Base-by-base conservation (phyloP, 2,888 invertebrate genomes). In the Andrena hattorfiana region DNA sequence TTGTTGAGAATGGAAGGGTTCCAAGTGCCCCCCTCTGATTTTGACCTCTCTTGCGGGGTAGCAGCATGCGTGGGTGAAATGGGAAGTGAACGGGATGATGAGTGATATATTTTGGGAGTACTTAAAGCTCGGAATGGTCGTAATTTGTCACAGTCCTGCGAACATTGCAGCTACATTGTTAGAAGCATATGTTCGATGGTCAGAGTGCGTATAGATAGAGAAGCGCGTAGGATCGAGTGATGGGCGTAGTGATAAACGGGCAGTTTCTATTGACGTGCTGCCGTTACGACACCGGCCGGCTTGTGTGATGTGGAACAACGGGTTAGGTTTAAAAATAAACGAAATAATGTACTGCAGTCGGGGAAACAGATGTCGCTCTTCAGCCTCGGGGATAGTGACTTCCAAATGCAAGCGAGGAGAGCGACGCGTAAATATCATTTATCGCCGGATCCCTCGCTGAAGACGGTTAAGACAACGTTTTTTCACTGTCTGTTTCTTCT, bases 241-340 rank as follows among this genome's bases (percentile, higher is more conserved):
- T 67, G 30, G 62, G 62, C 30, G n/a, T 20, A 30, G 16, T 20
- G 70, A 63, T 48, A 35, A 77, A 73, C 56, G 69, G n/a, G 42
- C n/a, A 26, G 42, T 69, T 64, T 66, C 64, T 56, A 48, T 59
- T 26, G 32, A 30, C 16, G 20, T 51, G 48, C 13, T 56, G 16
- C 64, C 48, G 10, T 81, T 81, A 68, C 81, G 79, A 63, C 81
- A 79, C 80, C 66, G 67, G 32, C 13, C 32, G 23, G 71, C 48
- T 79, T 64, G 67, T 81, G 73, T 81, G 73, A 81, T 79, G 67
- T 68, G 81, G 80, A 79, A 81, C 81, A 81, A 81, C 81, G 81
- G 80, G 73, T 78, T 79, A 54, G 81, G 81, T 79, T 81, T 81
- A 81, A 81, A 81, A 81, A 81, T 81, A 81, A 81, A 79, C 73